These are phyloP conservation scores for Leptinotarsa texana DNA, from an alignment of 1,140 invertebrate genomes.

Conservation along the genomic window DNA sequence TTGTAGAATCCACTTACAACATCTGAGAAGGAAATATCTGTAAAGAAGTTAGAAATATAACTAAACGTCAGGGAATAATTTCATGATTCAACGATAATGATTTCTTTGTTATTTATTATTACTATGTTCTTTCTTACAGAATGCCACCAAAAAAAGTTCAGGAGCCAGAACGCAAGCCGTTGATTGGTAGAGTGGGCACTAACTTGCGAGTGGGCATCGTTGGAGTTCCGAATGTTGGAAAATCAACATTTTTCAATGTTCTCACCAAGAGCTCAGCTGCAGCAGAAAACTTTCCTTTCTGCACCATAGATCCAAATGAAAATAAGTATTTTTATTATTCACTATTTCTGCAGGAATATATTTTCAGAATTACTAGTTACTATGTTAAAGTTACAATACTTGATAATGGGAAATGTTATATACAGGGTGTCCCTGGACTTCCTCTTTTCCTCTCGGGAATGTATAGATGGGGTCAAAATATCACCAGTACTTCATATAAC, in stretches of 20 bases:
- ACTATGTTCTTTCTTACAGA: slow-evolving; percentile 48
- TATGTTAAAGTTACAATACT: too few species aligned
- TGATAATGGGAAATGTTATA: too few species aligned
- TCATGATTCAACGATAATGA: not conserved
- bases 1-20: too few species aligned
- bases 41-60: too few species aligned
- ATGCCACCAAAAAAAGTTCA: slow-evolving; percentile 97
- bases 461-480: too few species aligned
- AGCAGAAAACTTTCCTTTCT: slow-evolving; percentile 99
- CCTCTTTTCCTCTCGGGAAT: too few species aligned
- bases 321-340: slow-evolving; percentile 82
- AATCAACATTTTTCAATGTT: slow-evolving; percentile 99
- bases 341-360: too few species aligned
- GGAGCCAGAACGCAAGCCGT: slow-evolving; percentile 81
- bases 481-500: too few species aligned
- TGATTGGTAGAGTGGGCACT: slow-evolving; percentile 97
- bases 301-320: slow-evolving; percentile 99
- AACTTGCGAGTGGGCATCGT: slow-evolving; percentile 97
- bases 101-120: slow-evolving; percentile 19
- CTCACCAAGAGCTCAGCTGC: slow-evolving; percentile 94
- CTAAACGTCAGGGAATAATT: too few species aligned
- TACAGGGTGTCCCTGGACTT: too few species aligned
- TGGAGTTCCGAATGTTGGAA: slow-evolving; percentile 95
- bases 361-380: too few species aligned
- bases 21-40: too few species aligned